Evolutionary conservation across 2,797 vertebrate genomes (phyloP), one percentile per base, ranked within the genome.

Genomic region (Pipistrellus pygmaeus): DNA sequence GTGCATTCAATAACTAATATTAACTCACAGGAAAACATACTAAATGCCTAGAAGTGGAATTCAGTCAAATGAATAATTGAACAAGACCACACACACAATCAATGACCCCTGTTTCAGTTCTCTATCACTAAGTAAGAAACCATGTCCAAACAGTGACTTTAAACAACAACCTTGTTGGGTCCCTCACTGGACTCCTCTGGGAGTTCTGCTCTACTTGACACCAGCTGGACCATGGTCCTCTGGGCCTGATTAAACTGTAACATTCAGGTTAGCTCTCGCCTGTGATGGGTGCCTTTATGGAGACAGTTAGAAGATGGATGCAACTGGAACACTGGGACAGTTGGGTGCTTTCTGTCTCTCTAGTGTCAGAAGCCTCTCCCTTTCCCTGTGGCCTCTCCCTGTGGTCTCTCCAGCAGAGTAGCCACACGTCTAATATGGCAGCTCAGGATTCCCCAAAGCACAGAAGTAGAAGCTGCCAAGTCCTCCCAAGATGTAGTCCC

Each of bases 31-130:
- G 88, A 85, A 97, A 96, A 92, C 44, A 87, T 15, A 84, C 85
- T 78, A 88, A 94, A 95, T 80, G 89, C 69, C 92, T 92, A 57
- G 64, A 85, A 95, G 64, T 96, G 6, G 60, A 96, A 60, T 90
- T 95, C 85, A 88, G 48, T 38, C 86, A 90, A 81, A 95, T 92
- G 88, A 96, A 97, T 97, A 96, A 97, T 91, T 97, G 83, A 97
- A 93, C 32, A 96, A 85, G 82, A 95, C 60, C 44, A 81, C 60
- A 90, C 66, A 86, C 23, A 68, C 66, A 93, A 95, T 96, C 94
- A 93, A 95, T 97, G 93, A 76, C n/a, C 27, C 35, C 53, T 90
- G 35, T 77, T 95, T 96, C 57, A 35, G 77, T 82, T 77, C 84
- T 78, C 90, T 82, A 71, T 80, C 71, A 13, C 64, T 18, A 30